phyloP scores from a whole-genome alignment of 2,113 vertebrate genomes.

The Perca flavescens region DNA sequence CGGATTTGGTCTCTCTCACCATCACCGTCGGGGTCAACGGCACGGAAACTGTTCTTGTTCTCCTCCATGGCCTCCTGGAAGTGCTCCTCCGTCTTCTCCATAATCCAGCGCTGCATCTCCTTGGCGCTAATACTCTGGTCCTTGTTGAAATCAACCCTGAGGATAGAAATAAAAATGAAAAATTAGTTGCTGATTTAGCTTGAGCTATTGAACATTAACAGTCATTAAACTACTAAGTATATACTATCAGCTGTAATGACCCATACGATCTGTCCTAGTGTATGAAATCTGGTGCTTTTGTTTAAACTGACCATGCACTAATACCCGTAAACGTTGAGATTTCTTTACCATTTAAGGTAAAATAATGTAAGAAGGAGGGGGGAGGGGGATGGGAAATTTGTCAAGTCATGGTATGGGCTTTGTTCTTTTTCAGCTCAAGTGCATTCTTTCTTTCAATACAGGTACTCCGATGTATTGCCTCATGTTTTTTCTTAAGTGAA shows the following conservation, averaged over 20 bases:
- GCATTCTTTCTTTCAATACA: background rate
- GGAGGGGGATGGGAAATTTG: background rate
- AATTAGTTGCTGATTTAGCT: background rate
- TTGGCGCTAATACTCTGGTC: constrained; percentile 91
- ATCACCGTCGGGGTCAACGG: constrained; percentile 93
- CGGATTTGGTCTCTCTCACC: constrained; percentile 80
- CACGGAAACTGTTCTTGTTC: constrained; percentile 92
- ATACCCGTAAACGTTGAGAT: background rate
- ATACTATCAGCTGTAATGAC: background rate
- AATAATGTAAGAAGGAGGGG: background rate
- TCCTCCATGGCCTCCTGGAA: constrained; percentile 93
- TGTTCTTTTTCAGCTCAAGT: background rate
- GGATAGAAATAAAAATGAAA: background rate
- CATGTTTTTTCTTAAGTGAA: background rate
- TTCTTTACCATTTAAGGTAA: constrained; percentile 27
- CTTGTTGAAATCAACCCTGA: constrained; percentile 91
- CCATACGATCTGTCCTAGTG: background rate
- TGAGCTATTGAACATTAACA: constrained; percentile 4
- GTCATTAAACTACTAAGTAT: background rate
- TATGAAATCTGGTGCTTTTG: background rate
- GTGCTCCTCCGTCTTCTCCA: constrained; percentile 96
- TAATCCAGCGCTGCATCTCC: constrained; percentile 97
- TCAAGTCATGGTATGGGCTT: background rate
- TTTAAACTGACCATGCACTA: background rate
- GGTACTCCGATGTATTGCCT: background rate